A percentile compares a stretch with the other conserved stretches of the same genome.
Conservation (phyloP, 2,888 invertebrate species). For the Diplolepis rosae region DNA sequence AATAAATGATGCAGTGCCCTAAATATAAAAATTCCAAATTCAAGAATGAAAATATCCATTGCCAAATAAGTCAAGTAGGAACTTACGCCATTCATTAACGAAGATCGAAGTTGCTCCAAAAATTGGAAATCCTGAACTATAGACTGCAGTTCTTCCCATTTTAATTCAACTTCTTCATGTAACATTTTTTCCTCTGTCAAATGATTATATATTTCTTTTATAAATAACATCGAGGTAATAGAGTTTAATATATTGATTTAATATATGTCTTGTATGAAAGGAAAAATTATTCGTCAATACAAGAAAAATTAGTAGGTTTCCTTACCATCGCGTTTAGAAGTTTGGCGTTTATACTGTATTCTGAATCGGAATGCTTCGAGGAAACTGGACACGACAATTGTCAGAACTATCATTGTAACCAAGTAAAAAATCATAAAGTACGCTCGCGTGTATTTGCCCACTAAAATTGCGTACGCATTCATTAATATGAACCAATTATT, state of each 20-base stretch:
- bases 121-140: slow-evolving; percentile 76
- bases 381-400: slow-evolving; percentile 92
- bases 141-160: slow-evolving; percentile 80
- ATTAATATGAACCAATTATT: slow-evolving; percentile 96
- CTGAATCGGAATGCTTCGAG: slow-evolving; percentile 91
- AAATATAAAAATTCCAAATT: slow-evolving; percentile 34
- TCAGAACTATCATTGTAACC: slow-evolving; percentile 92
- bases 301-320: no score
- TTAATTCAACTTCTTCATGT: slow-evolving; percentile 83
- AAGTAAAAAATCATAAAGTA: slow-evolving; percentile 93
- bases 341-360: slow-evolving; percentile 89
- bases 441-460: slow-evolving; percentile 83
- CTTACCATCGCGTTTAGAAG: slow-evolving; percentile 84
- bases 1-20: slow-evolving; percentile 81
- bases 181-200: slow-evolving; percentile 82
- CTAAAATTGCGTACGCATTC: slow-evolving; percentile 87
- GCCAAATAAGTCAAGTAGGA: background rate
- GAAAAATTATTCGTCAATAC: no score
- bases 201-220: slow-evolving; percentile 6
- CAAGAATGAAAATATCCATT: background rate
- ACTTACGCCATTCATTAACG: slow-evolving; percentile 76
- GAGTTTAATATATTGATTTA: slow-evolving; percentile 22
- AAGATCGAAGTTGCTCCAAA: slow-evolving; percentile 74
- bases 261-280: no score
- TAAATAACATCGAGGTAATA: slow-evolving; percentile 10